These are phyloP conservation scores for Alligator sinensis DNA, from an alignment of 2,113 vertebrate genomes.

Conservation along the genomic window DNA sequence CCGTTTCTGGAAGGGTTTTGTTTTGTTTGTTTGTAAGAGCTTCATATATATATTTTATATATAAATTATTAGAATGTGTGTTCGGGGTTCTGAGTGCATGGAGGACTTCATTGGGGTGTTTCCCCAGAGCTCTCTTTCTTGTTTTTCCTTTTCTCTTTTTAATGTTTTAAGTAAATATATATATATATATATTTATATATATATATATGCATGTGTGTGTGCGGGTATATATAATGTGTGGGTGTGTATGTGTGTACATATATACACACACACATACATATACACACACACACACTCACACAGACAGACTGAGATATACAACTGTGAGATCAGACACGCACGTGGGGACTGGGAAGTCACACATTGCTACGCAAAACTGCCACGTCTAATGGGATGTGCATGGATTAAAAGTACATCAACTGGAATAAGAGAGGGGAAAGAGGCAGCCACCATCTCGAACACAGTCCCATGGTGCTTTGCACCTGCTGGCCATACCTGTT, in stretches of 20 bases:
- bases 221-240: no score
- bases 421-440: slow-evolving; percentile 31
- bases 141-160: slow-evolving; percentile 53
- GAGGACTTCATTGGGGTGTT: slow-evolving; percentile 19
- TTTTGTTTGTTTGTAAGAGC: slow-evolving; percentile 74
- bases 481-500: rapidly evolving
- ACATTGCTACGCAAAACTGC: slow-evolving; percentile 84
- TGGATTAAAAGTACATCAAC: slow-evolving; percentile 80
- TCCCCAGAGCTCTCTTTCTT: slow-evolving; percentile 43
- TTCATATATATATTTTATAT: slow-evolving; percentile 84
- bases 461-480: slow-evolving; percentile 53
- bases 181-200: slow-evolving; percentile 55
- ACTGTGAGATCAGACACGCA: slow-evolving; percentile 75
- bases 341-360: slow-evolving; percentile 71
- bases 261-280: no score
- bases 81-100: slow-evolving; percentile 49
- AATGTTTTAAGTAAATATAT: slow-evolving; percentile 74
- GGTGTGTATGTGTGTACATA: no score
- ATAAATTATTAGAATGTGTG: slow-evolving; percentile 81
- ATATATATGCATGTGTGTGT: no score
- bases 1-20: slow-evolving; percentile 75
- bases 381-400: slow-evolving; percentile 82
- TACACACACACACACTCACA: no score
- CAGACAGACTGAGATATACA: slow-evolving; percentile 72
- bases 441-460: slow-evolving; percentile 32